A percentile compares a stretch with the other conserved stretches of the same genome.
Evolutionary conservation across 2,797 vertebrate genomes (phyloP).

Genomic region (Poeciliopsis turneri): DNA sequence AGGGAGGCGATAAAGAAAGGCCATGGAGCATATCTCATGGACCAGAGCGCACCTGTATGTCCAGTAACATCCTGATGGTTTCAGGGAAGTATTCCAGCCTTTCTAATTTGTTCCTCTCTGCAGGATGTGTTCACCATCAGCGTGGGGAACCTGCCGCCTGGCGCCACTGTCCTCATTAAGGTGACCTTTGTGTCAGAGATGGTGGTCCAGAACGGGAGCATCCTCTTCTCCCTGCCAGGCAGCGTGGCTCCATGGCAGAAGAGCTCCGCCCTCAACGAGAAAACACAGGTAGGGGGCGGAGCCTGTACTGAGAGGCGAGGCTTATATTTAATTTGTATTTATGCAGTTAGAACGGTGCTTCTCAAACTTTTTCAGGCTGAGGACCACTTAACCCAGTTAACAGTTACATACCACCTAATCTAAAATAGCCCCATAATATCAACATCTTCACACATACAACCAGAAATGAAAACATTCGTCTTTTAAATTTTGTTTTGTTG

Average conservation of each 20-base stretch:
- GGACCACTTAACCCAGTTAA: too few species aligned
- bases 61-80: background rate
- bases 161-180: constrained; percentile 87
- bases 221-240: constrained; percentile 84
- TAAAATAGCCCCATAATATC: too few species aligned
- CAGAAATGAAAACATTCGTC: too few species aligned
- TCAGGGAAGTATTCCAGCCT: background rate
- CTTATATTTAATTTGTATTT: too few species aligned
- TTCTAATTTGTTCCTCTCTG: constrained; percentile 11
- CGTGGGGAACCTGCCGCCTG: constrained; percentile 87
- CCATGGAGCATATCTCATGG: constrained; percentile 90
- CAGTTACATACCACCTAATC: too few species aligned
- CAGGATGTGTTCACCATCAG: constrained; percentile 91
- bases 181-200: constrained; percentile 89
- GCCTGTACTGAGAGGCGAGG: background rate
- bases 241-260: constrained; percentile 88
- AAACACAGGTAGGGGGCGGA: constrained; percentile 68
- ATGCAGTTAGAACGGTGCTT: too few species aligned
- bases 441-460: background rate
- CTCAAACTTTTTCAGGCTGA: too few species aligned
- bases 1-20: constrained; percentile 81
- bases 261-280: constrained; percentile 85
- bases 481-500: too few species aligned
- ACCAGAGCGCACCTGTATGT: constrained; percentile 87
- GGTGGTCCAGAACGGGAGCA: constrained; percentile 58